Conservation (phyloP, 2,113 vertebrate genomes). For the Thryonomys swinderianus region DNA sequence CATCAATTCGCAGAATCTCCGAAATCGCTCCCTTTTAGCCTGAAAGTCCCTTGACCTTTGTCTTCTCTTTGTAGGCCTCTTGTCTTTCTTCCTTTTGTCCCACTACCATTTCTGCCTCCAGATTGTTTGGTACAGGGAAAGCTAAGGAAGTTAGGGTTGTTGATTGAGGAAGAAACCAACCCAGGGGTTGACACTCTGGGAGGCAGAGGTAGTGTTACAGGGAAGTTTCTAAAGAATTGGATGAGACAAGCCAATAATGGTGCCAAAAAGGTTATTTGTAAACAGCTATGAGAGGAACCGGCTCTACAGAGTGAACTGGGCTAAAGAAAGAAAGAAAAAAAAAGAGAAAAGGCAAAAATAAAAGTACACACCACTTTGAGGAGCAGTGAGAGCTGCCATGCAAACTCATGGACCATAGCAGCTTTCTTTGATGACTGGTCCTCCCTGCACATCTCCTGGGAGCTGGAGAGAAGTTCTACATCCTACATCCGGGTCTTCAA, state of each 20-base stretch:
- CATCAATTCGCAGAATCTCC: not conserved
- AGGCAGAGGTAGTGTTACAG: not conserved
- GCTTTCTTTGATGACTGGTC: not conserved
- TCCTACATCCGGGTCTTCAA: not conserved
- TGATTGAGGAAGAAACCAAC: not conserved
- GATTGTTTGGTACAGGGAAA: not conserved
- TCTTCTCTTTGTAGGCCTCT: not conserved
- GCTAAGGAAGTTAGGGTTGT: not conserved
- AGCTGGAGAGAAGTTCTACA: not conserved
- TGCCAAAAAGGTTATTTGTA: not conserved
- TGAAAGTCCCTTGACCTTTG: slow-evolving; percentile 14
- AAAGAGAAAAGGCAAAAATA: not conserved
- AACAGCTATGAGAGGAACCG: not conserved
- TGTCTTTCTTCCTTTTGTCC: not conserved
- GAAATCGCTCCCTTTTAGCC: not conserved
- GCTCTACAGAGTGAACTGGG: not conserved
- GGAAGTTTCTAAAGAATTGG: not conserved
- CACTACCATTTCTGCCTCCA: not conserved
- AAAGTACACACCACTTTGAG: not conserved
- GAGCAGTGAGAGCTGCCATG: not conserved
- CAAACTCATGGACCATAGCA: not conserved
- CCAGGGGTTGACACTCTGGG: not conserved
- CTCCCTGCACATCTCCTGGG: not conserved
- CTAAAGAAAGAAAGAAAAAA: not conserved
- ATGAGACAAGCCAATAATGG: not conserved